Base-by-base conservation (phyloP, 2,797 vertebrate species). In the Arctocebus calabarensis region DNA sequence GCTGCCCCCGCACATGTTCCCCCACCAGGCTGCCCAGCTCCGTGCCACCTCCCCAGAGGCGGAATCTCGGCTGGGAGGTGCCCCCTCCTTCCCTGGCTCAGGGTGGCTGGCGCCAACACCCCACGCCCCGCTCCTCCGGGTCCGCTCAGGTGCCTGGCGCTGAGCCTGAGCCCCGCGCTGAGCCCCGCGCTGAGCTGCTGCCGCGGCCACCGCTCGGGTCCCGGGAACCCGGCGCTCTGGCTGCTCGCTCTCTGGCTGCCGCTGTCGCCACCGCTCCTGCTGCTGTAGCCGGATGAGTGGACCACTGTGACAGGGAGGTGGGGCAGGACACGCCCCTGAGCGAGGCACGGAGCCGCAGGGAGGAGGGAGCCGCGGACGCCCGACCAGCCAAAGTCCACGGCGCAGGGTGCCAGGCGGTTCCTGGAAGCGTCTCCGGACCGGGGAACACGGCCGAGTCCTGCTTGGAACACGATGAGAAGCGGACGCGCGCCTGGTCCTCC, bases 261-360 rank as follows among this genome's bases (percentile, higher is more conserved):
- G 89, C 97, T 62, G 97, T 87, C 13, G 97, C 89, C 13, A 87
- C 84, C n/a, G 86, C 52, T 1, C 22, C 92, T 2, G 85, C 96
- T 12, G 77, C 94, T 79, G 97, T 45, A 96, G 95, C 95, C 90
- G 57, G 96, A 75, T 45, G 90, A 97, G 90, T 61, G 91, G 98
- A 98, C 97, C 97, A 48, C 97, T 29, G 97, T 70, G 97, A 84
- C 94, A 48, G n/a, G 78, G 86, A 91, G 96, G 92, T 43, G 48
- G 94, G 96, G 95, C 94, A 97, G 97, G 97, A 98, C 97, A 98
- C 98, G 96, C 97, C 97, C 95, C 97, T 83, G 97, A 97, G 97
- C 17, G 96, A 85, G 93, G 79, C 94, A 70, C 66, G 3, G 94
- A 90, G 94, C 66, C 29, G 86, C 88, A 14, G 97, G 85, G 81